Evolutionary conservation across 2,113 vertebrate genomes (phyloP).

Genomic region (Delphinapterus leucas): DNA sequence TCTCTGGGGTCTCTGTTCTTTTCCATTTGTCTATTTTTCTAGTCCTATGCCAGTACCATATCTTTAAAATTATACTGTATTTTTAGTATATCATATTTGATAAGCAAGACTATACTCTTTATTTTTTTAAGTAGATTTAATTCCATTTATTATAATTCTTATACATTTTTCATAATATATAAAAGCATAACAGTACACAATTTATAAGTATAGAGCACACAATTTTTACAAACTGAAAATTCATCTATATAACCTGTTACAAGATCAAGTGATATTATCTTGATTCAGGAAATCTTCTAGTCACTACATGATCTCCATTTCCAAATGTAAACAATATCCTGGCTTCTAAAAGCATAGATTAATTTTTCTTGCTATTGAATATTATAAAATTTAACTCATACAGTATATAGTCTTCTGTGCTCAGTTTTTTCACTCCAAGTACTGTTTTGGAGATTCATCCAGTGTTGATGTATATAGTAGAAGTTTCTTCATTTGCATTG

Average conservation of each 20-base stretch:
- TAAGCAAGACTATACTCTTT: not conserved
- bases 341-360: not conserved
- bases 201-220: not conserved
- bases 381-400: not conserved
- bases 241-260: not conserved
- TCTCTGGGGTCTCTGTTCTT: not conserved
- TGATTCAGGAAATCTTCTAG: not conserved
- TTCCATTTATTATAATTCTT: not conserved
- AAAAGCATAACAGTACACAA: not conserved
- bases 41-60: too few species aligned
- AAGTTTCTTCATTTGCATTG: not conserved
- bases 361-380: not conserved
- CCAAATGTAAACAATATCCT: not conserved
- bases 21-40: not conserved
- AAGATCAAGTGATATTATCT: not conserved
- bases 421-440: not conserved
- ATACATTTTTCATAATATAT: not conserved
- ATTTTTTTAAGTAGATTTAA: not conserved
- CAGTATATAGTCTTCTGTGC: not conserved
- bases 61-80: not conserved
- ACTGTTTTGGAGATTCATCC: not conserved
- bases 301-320: not conserved
- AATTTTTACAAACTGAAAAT: not conserved
- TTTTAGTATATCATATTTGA: not conserved
- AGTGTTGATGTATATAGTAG: not conserved